Evolutionary conservation across 2,888 invertebrate species (phyloP).

Genomic region (Diadegma fenestrale): DNA sequence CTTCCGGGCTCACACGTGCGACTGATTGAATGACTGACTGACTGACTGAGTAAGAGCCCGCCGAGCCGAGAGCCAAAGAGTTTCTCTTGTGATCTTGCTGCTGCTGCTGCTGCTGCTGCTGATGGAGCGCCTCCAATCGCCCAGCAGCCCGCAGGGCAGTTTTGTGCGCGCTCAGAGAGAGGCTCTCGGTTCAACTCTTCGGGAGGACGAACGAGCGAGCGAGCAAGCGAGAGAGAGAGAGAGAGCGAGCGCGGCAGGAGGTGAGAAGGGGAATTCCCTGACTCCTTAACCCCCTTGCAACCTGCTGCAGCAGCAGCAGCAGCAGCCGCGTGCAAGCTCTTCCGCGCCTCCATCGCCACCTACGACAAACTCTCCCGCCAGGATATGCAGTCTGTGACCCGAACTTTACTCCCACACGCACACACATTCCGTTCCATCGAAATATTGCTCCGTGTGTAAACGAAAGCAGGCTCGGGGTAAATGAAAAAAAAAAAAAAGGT

Average conservation of each 20-base stretch:
- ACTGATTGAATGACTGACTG: slow-evolving; percentile 76
- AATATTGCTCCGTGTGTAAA: slow-evolving; percentile 10
- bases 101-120: slow-evolving; percentile 61
- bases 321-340: slow-evolving; percentile 39
- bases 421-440: slow-evolving; percentile 8
- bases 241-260: slow-evolving; percentile 42
- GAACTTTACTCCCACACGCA: slow-evolving; percentile 29
- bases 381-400: slow-evolving; percentile 62
- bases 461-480: not conserved
- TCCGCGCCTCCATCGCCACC: slow-evolving; percentile 49
- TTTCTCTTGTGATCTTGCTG: slow-evolving; percentile 74
- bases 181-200: slow-evolving; percentile 64
- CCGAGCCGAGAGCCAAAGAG: slow-evolving; percentile 72
- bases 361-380: slow-evolving; percentile 51
- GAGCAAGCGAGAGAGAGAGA: slow-evolving; percentile 43
- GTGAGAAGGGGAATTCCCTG: slow-evolving; percentile 68
- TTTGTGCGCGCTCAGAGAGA: slow-evolving; percentile 70
- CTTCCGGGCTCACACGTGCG: slow-evolving; percentile 71
- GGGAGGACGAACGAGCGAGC: slow-evolving; percentile 53
- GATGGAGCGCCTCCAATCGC: slow-evolving; percentile 69
- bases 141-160: slow-evolving; percentile 76
- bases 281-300: slow-evolving; percentile 68
- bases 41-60: slow-evolving; percentile 75
- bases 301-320: slow-evolving; percentile 49
- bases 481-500: not conserved